Evolutionary conservation across 2,113 vertebrate species (phyloP), one percentile per base, ranked within the genome.

Genomic region (Podiceps cristatus): DNA sequence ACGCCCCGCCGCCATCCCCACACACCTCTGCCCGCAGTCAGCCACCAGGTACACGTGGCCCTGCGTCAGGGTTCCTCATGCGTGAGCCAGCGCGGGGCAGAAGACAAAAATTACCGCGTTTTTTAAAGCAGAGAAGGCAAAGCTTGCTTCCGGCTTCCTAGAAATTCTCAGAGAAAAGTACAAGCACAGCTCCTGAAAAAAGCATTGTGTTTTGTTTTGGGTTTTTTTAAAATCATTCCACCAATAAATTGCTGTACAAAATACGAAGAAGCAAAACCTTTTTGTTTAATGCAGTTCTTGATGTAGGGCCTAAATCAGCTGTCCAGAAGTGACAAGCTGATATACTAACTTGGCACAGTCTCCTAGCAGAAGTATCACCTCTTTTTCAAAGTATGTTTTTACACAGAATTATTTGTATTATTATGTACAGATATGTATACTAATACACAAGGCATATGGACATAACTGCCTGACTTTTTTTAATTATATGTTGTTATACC

Each of bases 81-180:
- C 0, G 0, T 73, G 45, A 49, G 37, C 44, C 58, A 58, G 84
- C 0, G 1, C 24, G 13, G 4, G 10, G 31, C 18, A 71, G 33
- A 83, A 59, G 14, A 59, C 67, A 73, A 68, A 89, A 81, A n/a
- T 3, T 1, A 42, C 15, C 72, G 68, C 44, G 11, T 77, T 62
- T 31, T 49, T 35, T 58, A 69, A 73, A 69, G 50, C 8, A n/a
- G 37, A 42, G 27, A 60, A 28, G 44, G 18, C 27, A 58, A 76
- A 90, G 18, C 42, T 69, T 84, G 76, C 9, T 78, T 44, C 52
- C 31, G 56, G 13, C 62, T 76, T 73, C 85, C 85, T 60, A 90
- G 45, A 93, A 88, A 66, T 31, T 75, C 22, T 45, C 67, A 49
- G 31, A 62, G 17, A 55, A 74, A 62, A 91, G 31, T 58, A 69